These are phyloP conservation scores for Boulengeromyrus knoepffleri DNA, from an alignment of 2,113 vertebrate genomes.

Conservation along the genomic window DNA sequence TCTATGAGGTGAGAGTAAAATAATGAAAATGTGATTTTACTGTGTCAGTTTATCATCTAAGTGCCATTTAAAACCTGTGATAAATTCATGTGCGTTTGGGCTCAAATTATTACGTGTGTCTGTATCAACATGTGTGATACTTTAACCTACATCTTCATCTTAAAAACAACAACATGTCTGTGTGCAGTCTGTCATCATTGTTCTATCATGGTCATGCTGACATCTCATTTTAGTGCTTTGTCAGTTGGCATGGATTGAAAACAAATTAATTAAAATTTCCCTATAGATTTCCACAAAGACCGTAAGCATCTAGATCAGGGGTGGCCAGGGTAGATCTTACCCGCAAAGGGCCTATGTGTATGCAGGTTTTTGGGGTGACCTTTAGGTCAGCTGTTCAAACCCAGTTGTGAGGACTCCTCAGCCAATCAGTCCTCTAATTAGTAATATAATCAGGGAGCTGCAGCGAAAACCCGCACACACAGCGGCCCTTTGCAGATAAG, in stretches of 20 bases:
- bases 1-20: neutral
- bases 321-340: too few species aligned
- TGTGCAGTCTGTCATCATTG: neutral
- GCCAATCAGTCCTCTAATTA: too few species aligned
- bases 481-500: too few species aligned
- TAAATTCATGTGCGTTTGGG: neutral
- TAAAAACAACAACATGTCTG: neutral
- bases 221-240: neutral
- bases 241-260: neutral
- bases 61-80: neutral
- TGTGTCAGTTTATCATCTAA: neutral
- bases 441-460: too few species aligned
- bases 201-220: neutral
- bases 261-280: neutral
- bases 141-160: neutral
- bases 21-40: neutral
- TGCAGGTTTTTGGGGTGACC: too few species aligned
- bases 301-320: neutral
- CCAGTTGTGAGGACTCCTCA: too few species aligned
- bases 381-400: too few species aligned
- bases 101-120: neutral
- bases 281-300: neutral
- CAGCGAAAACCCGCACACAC: too few species aligned
- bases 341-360: too few species aligned
- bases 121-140: neutral